These are phyloP conservation scores for Anomalospiza imberbis DNA, from an alignment of 2,797 vertebrate genomes.

Conservation along the genomic window DNA sequence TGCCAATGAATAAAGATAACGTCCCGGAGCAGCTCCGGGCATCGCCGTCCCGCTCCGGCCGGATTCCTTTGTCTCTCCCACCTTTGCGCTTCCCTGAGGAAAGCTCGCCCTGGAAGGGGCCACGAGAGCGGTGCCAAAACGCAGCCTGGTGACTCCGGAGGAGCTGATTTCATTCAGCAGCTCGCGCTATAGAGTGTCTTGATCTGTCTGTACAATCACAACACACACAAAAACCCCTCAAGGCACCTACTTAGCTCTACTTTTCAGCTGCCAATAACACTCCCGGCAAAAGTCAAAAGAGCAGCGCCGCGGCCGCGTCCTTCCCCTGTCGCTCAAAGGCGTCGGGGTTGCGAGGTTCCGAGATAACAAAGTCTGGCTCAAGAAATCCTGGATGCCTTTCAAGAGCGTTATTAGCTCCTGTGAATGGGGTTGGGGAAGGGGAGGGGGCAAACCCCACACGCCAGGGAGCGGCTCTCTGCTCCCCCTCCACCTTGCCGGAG, in stretches of 20 bases:
- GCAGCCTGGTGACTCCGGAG: background rate
- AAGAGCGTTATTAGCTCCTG: background rate
- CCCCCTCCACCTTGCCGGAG: background rate
- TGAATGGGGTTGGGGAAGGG: background rate
- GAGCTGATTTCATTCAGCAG: background rate
- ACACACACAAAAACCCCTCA: slow-evolving; percentile 16
- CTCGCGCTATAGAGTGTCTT: background rate
- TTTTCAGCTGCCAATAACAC: slow-evolving; percentile 55
- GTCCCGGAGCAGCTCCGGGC: background rate
- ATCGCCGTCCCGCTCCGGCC: background rate
- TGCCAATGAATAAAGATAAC: slow-evolving; percentile 8
- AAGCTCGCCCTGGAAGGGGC: background rate
- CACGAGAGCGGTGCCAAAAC: background rate
- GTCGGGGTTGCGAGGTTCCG: background rate
- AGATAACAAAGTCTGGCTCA: slow-evolving; percentile 43
- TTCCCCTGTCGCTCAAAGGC: slow-evolving; percentile 3
- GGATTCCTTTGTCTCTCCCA: slow-evolving; percentile 5
- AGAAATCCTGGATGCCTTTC: slow-evolving; percentile 46
- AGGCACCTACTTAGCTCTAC: slow-evolving; percentile 33
- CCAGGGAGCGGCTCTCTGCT: background rate
- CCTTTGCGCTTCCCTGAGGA: background rate
- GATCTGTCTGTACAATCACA: slow-evolving; percentile 25
- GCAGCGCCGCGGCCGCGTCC: slow-evolving; percentile 6
- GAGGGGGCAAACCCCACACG: background rate
- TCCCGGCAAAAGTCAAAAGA: slow-evolving; percentile 49